Evolutionary conservation across 2,888 invertebrate genomes (phyloP).

Genomic region (Cistogaster globosa): DNA sequence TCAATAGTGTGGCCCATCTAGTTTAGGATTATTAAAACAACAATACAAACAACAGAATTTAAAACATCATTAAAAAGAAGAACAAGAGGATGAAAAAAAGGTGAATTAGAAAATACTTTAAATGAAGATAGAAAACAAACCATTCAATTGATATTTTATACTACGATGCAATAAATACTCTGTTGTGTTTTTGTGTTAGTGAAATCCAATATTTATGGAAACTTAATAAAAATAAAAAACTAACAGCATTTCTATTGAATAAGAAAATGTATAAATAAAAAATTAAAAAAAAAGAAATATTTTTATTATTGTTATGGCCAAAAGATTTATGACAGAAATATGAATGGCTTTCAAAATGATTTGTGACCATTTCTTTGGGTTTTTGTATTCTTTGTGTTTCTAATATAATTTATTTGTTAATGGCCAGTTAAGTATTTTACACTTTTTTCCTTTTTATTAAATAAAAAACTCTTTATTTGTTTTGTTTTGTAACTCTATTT

Average conservation of each 20-base stretch:
- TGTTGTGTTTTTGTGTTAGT: not conserved
- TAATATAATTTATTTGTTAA: slow-evolving; percentile 50
- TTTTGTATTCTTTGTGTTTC: slow-evolving; percentile 44
- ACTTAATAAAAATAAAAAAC: not conserved
- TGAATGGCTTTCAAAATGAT: slow-evolving; percentile 71
- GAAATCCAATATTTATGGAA: slow-evolving; percentile 17
- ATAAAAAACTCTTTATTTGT: slow-evolving; percentile 12
- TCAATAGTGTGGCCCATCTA: slow-evolving; percentile 57
- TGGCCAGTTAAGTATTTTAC: slow-evolving; percentile 59
- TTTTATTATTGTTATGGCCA: slow-evolving; percentile 54
- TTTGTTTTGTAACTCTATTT: slow-evolving; percentile 10
- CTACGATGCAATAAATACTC: not conserved
- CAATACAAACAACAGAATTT: slow-evolving; percentile 1
- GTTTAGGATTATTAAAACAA: slow-evolving; percentile 29
- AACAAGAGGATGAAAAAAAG: not conserved
- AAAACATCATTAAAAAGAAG: slow-evolving; percentile 3
- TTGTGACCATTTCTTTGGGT: slow-evolving; percentile 58
- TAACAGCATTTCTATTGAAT: slow-evolving; percentile 46
- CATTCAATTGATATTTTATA: not conserved
- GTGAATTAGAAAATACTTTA: slow-evolving; percentile 8
- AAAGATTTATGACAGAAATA: slow-evolving; percentile 70
- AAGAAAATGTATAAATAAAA: slow-evolving; percentile 1
- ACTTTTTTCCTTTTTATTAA: slow-evolving; percentile 3
- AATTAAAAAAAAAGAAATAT: not conserved
- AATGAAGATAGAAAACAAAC: not conserved